phyloP scores from a whole-genome alignment of 1,140 invertebrate genomes.

The Cotesia typhae region DNA sequence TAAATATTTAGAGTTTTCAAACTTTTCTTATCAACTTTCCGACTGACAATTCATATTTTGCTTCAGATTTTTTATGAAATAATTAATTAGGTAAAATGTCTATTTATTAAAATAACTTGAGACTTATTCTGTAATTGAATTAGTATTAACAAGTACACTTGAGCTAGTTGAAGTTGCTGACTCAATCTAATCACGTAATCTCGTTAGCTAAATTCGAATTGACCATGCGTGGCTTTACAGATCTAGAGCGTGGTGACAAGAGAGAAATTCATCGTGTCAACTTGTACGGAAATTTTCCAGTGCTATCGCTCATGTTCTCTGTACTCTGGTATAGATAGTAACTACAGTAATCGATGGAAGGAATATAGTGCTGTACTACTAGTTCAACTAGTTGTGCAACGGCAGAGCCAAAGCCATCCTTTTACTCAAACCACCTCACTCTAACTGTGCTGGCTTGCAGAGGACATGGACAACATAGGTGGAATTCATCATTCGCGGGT shows the following conservation, averaged over 20 bases:
- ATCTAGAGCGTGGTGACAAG: background rate
- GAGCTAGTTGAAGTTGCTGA: conserved; percentile 15
- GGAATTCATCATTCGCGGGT: conserved; percentile 20
- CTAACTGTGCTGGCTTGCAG: no score
- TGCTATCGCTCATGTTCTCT: background rate
- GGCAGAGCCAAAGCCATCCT: no score
- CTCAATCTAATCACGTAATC: conserved; percentile 20
- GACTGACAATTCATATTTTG: no score
- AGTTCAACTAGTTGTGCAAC: no score
- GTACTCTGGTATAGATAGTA: no score
- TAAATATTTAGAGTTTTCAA: no score
- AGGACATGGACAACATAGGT: background rate
- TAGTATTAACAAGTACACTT: background rate
- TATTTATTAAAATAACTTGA: background rate
- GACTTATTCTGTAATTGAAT: conserved; percentile 1
- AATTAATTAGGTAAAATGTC: no score
- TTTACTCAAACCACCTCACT: no score
- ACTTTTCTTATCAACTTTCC: no score
- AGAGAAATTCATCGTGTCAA: background rate
- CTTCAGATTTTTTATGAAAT: no score
- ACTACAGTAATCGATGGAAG: no score
- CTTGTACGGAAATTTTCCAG: conserved; percentile 2
- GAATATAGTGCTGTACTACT: no score
- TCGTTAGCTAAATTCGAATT: conserved; percentile 21
- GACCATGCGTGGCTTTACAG: background rate